Conservation (phyloP, 2,888 invertebrate genomes). For the Aricia artaxerxes region DNA sequence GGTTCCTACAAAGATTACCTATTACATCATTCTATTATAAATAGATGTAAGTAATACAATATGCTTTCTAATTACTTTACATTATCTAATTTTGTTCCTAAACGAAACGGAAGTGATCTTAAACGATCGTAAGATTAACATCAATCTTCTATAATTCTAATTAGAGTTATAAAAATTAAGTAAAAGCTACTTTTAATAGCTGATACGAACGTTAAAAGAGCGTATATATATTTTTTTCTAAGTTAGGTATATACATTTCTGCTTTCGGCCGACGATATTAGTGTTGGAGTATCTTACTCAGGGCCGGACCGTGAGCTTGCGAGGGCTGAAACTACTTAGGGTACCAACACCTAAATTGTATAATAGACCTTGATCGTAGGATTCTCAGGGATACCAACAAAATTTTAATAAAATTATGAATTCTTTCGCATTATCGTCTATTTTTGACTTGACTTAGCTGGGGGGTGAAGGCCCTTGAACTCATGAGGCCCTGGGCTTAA, state of each 20-base stretch:
- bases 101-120: neutral
- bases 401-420: too few relatives aligned
- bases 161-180: neutral
- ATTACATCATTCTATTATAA: constrained; percentile 12
- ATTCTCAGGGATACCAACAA: too few relatives aligned
- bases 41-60: neutral
- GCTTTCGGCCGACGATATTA: constrained; percentile 28
- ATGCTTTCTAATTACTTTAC: constrained; percentile 8
- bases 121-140: neutral
- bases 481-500: too few relatives aligned
- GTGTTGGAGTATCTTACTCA: constrained; percentile 33
- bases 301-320: too few relatives aligned
- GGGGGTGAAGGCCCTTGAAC: too few relatives aligned
- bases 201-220: neutral
- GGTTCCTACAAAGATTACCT: constrained; percentile 5
- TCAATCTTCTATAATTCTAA: constrained; percentile 4
- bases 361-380: too few relatives aligned
- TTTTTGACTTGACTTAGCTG: too few relatives aligned
- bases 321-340: too few relatives aligned
- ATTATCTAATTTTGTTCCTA: neutral
- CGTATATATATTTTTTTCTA: neutral
- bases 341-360: too few relatives aligned
- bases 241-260: neutral
- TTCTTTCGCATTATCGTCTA: too few relatives aligned
- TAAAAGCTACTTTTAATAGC: neutral